Base-by-base conservation (phyloP, 2,797 vertebrate species). In the Hafferia zeledoni region DNA sequence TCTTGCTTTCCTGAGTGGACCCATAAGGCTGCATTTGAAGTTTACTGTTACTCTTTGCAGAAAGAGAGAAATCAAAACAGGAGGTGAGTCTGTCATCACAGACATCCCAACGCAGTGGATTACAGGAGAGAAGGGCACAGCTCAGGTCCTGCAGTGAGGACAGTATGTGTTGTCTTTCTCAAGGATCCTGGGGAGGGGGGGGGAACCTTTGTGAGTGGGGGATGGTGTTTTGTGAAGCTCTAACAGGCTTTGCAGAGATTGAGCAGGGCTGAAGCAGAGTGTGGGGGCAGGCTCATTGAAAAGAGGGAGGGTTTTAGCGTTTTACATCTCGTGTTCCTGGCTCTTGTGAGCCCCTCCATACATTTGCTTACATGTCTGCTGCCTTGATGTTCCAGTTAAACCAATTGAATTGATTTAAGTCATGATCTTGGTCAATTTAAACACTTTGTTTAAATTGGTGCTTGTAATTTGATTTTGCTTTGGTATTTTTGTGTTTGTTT, bases 351-450 rank as follows among this genome's bases (percentile, higher is more conserved):
- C 41, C 37, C 33, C 24, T 75, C 35, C 20, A 20, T 49, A 60
- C 0, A 0, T 60, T 28, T 0, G 0, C 18, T 71, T 70, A 10
- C 0, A 0, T n/a, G 17, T 41, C 63, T 43, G 53, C 27, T 86
- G 67, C 50, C 50, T 63, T 70, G 56, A 17, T 11, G 1, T 77
- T 79, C 41, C 37, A 23, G 52, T 59, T 89, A 18, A 0, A 57
- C 19, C 64, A 49, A 25, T 2, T 35, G 50, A 86, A 67, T 11
- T 30, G 35, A 56, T 76, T 31, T 37, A 59, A 91, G 50, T 71
- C 1, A 11, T 30, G 35, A 37, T 83, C 78, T 53, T 1, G 1
- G 55, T 59, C 83, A 84, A 5, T 31, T n/a, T n/a, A 82, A 82
- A 37, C 13, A 16, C 33, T 53, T 49, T 43, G 23, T 72, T 79